phyloP scores from a whole-genome alignment of 2,113 vertebrate species.

The Dunckerocampus dactyliophorus region DNA sequence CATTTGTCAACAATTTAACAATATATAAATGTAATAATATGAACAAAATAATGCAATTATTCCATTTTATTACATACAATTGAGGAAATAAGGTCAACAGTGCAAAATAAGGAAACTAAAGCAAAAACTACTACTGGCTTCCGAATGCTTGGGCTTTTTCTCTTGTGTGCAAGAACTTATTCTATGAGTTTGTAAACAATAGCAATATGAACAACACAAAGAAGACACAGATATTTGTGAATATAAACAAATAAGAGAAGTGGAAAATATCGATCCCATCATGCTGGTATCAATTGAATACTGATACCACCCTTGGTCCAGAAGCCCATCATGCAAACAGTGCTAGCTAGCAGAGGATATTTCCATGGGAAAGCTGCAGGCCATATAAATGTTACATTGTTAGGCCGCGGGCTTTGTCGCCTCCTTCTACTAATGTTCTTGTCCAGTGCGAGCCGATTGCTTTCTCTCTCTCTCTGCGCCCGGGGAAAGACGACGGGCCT shows the following conservation, averaged over 20 bases:
- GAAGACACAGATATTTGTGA: no score
- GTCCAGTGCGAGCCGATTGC: slow-evolving; percentile 70
- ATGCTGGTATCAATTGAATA: no score
- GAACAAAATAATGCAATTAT: slow-evolving; percentile 6
- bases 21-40: no score
- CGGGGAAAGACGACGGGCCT: slow-evolving; percentile 64
- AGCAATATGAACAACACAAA: no score
- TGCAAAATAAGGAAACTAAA: no score
- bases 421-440: slow-evolving; percentile 70
- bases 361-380: slow-evolving; percentile 66
- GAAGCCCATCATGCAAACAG: slow-evolving; percentile 55
- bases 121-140: slow-evolving; percentile 21
- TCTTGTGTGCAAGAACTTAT: no score
- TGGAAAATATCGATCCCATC: no score
- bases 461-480: slow-evolving; percentile 57
- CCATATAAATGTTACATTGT: slow-evolving; percentile 67
- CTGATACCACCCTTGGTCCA: neutral
- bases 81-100: no score
- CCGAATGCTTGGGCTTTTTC: slow-evolving; percentile 13
- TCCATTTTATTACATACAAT: no score
- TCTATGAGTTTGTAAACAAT: no score
- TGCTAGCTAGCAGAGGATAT: slow-evolving; percentile 62
- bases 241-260: no score
- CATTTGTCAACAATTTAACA: no score
- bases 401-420: slow-evolving; percentile 65